These are phyloP conservation scores for Tillus elongatus DNA, from an alignment of 2,888 invertebrate species.

Conservation along the genomic window DNA sequence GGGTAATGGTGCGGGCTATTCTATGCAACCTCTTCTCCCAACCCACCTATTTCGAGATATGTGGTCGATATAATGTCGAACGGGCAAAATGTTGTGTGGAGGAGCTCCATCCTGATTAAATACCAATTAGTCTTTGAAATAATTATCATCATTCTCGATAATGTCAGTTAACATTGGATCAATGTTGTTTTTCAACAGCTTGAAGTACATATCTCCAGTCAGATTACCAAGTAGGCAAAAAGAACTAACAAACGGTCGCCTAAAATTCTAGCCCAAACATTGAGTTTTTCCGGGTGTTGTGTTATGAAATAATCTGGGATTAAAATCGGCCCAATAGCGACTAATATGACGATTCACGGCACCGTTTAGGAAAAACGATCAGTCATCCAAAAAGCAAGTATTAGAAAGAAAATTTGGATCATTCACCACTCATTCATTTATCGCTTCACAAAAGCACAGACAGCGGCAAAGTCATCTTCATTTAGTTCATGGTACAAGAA, in stretches of 20 bases:
- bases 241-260: slow-evolving; percentile 5
- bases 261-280: slow-evolving; percentile 13
- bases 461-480: slow-evolving; percentile 22
- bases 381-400: slow-evolving; percentile 15
- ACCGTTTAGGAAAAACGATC: slow-evolving; percentile 8
- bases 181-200: not conserved
- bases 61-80: not conserved
- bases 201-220: not conserved
- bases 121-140: not conserved
- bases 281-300: slow-evolving; percentile 14
- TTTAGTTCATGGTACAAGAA: slow-evolving; percentile 20
- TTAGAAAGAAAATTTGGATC: slow-evolving; percentile 9
- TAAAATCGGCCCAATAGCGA: slow-evolving; percentile 8
- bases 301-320: slow-evolving; percentile 9
- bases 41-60: not conserved
- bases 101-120: not conserved
- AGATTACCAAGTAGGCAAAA: not conserved
- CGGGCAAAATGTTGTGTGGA: not conserved
- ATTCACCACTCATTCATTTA: slow-evolving; percentile 8
- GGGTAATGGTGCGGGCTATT: not conserved
- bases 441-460: slow-evolving; percentile 20
- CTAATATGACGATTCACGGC: slow-evolving; percentile 6
- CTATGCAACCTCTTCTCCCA: not conserved
- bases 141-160: not conserved
- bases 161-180: slow-evolving; percentile 3